These are phyloP conservation scores for Telmatochromis sp. DNA, from an alignment of 2,113 vertebrate species.

Conservation along the genomic window DNA sequence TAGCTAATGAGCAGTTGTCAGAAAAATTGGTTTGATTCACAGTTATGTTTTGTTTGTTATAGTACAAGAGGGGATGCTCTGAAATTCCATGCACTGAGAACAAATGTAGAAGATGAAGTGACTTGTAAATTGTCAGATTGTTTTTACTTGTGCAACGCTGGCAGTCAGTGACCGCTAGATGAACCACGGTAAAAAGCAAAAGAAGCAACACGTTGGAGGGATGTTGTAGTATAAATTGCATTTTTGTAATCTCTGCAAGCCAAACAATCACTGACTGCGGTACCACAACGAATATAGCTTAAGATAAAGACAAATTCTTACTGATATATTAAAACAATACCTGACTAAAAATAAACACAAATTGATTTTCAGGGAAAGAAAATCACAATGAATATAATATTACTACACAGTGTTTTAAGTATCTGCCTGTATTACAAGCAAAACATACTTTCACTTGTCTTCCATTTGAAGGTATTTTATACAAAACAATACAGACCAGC, in stretches of 20 bases:
- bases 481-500: slow-evolving; percentile 2
- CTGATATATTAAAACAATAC: not conserved
- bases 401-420: not conserved
- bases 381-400: not conserved
- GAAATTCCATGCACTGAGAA: not conserved
- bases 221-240: not conserved
- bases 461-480: slow-evolving; percentile 6
- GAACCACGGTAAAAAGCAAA: slow-evolving; percentile 63
- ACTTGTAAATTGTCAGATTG: slow-evolving; percentile 66
- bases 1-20: not conserved
- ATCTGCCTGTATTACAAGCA: not conserved
- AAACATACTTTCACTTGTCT: slow-evolving; percentile 12
- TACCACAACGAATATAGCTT: not conserved
- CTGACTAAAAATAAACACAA: not conserved
- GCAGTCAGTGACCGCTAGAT: slow-evolving; percentile 73
- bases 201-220: slow-evolving; percentile 28
- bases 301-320: not conserved
- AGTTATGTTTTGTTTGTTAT: not conserved
- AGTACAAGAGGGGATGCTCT: not conserved
- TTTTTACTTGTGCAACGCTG: slow-evolving; percentile 73
- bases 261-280: not conserved
- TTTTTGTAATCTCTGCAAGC: slow-evolving; percentile 52
- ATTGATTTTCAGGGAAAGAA: not conserved
- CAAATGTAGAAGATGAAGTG: slow-evolving; percentile 51
- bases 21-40: not conserved